Evolutionary conservation across 2,888 invertebrate species (phyloP), one percentile per base, ranked within the genome.

Genomic region (Rosalia funebris): DNA sequence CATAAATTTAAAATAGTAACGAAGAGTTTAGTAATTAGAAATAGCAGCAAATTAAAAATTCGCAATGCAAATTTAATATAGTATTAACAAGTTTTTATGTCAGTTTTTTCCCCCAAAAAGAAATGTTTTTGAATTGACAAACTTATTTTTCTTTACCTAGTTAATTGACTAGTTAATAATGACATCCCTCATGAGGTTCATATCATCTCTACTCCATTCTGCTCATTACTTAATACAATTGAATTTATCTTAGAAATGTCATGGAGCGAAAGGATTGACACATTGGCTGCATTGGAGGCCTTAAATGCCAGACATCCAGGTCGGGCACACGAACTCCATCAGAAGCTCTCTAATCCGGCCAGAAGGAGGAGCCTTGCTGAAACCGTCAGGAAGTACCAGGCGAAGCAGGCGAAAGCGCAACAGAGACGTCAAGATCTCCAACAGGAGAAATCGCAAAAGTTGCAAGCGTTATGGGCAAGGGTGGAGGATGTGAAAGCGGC

Each of bases 311-410:
- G 96, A n/a, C 93, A 95, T 78, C 97, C 98, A 0, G 97, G 95
- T 15, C 86, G 96, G 53, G 96, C 95, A 0, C 88, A 95, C 60
- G 94, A 96, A 70, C 84, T 98, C 41, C 97, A 97, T 80, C 95
- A 96, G 70, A 98, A 97, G 78, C 83, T 98, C 0, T 95, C 95
- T 0, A 95, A 94, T 44, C 96, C 96, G 0, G 92, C 94, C 0
- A 85, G 94, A n/a, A 87, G 91, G 54, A 86, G 92, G 34, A 91
- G 92, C n/a, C 76, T 93, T n/a, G 89, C 91, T 17, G 93, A 93
- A 75, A 93, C 95, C 0, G 80, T 95, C 14, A 82, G 87, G 62
- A 84, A 86, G 60, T 92, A 95, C 70, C 95, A 96, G 80, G 92
- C 92, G 0, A 96, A 96, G 76, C 96, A 97, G 77, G 93, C 92